Evolutionary conservation across 2,888 invertebrate species (phyloP).

Genomic region (Euclidia mi): DNA sequence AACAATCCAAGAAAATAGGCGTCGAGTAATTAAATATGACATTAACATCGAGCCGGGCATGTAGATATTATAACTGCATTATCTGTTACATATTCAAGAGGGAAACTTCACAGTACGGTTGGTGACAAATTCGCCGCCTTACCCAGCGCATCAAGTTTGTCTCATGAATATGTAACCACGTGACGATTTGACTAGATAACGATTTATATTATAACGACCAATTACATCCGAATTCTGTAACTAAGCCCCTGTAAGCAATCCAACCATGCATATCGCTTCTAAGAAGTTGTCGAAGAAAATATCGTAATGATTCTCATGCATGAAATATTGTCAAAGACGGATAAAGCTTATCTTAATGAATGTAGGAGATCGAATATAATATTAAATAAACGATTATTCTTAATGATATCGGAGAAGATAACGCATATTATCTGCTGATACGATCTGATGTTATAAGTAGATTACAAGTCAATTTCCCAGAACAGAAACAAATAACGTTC

Average conservation of each 20-base stretch:
- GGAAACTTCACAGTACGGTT: constrained; percentile 77
- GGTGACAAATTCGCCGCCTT: constrained; percentile 80
- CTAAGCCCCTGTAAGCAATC: background rate
- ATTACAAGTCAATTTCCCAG: background rate
- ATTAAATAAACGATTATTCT: constrained; percentile 4
- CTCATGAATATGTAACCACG: constrained; percentile 80
- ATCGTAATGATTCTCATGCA: constrained; percentile 3
- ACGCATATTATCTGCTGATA: constrained; percentile 11
- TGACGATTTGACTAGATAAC: constrained; percentile 47
- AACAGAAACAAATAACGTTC: constrained; percentile 4
- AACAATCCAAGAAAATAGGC: constrained; percentile 67
- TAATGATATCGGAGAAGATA: constrained; percentile 8
- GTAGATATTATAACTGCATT: constrained; percentile 83
- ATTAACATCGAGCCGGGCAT: constrained; percentile 70
- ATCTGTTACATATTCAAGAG: constrained; percentile 85
- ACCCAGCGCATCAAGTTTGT: constrained; percentile 70
- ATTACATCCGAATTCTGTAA: constrained; percentile 50
- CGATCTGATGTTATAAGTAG: background rate
- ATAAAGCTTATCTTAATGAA: constrained; percentile 40
- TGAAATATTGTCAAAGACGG: constrained; percentile 11
- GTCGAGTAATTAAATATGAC: constrained; percentile 71
- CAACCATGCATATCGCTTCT: background rate
- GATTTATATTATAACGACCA: constrained; percentile 48
- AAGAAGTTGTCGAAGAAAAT: background rate
- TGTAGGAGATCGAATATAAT: constrained; percentile 29